Percentiles rank a stretch among this genome's conserved stretches.
These are phyloP conservation scores for Paradoxurus hermaphroditus DNA, from an alignment of 2,113 vertebrate species.

Conservation along the genomic window DNA sequence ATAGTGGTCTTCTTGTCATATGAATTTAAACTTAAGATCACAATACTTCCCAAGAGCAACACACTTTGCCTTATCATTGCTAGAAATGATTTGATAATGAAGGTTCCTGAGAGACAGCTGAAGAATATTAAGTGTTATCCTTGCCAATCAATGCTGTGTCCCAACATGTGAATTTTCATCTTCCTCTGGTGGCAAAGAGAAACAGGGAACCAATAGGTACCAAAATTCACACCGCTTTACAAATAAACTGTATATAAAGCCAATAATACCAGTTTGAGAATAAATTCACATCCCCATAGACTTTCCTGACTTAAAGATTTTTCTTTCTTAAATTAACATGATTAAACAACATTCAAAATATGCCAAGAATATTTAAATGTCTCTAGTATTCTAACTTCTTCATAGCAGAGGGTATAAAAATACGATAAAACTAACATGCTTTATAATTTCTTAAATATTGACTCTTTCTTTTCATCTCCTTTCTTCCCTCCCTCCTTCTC, in stretches of 20 bases:
- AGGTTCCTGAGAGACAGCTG: not conserved
- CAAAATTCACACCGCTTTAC: not conserved
- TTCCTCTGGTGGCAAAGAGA: constrained; percentile 30
- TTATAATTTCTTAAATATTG: not conserved
- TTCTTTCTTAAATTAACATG: not conserved
- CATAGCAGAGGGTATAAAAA: not conserved
- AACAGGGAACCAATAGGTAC: not conserved
- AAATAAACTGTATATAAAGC: not conserved
- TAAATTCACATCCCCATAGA: not conserved
- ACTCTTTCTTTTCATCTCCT: not conserved
- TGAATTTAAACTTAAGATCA: constrained; percentile 14
- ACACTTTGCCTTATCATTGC: not conserved
- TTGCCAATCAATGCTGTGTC: not conserved
- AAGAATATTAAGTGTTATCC: not conserved
- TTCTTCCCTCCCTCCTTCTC: not conserved
- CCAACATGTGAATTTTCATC: not conserved
- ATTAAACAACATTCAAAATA: not conserved
- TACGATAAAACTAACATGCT: accelerated
- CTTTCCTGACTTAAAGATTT: not conserved
- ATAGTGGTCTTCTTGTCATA: not conserved
- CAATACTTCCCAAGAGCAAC: not conserved
- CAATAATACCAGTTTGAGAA: not conserved
- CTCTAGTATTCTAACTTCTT: not conserved
- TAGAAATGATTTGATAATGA: constrained; percentile 2
- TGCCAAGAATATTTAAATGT: not conserved